phyloP scores from a whole-genome alignment of 2,888 invertebrate species.

The Folsomia manolachei region DNA sequence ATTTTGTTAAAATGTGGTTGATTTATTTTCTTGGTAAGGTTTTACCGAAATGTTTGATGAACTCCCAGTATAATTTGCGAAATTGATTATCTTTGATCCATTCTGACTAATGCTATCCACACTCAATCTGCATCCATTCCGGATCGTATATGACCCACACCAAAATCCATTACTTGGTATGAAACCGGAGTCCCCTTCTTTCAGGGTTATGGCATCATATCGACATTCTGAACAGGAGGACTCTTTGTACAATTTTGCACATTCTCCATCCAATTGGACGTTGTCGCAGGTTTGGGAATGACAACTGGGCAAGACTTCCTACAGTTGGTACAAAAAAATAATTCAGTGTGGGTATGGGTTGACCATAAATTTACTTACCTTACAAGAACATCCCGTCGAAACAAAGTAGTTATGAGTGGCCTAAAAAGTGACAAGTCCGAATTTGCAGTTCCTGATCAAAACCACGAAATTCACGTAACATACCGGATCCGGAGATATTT shows the following conservation, averaged over 20 bases:
- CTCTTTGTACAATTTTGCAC: slow-evolving; percentile 19
- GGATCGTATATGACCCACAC: slow-evolving; percentile 5
- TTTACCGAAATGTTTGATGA: slow-evolving; percentile 6
- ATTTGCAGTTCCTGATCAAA: not conserved
- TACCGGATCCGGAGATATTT: not conserved
- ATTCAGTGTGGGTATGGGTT: too few species aligned
- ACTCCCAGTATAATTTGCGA: not conserved
- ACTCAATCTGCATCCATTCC: slow-evolving; percentile 14
- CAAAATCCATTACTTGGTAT: slow-evolving; percentile 19
- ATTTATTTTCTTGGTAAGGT: too few species aligned
- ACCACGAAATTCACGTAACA: not conserved
- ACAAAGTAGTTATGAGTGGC: slow-evolving; percentile 14
- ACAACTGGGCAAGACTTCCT: too few species aligned
- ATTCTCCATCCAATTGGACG: slow-evolving; percentile 21
- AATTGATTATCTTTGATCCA: not conserved
- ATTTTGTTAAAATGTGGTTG: too few species aligned
- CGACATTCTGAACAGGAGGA: slow-evolving; percentile 14
- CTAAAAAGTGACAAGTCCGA: slow-evolving; percentile 4
- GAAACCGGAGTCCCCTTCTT: not conserved
- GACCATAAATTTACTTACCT: slow-evolving; percentile 15
- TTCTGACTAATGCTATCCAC: not conserved
- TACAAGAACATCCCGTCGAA: slow-evolving; percentile 19
- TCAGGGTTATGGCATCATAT: slow-evolving; percentile 4
- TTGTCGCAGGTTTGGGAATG: too few species aligned
- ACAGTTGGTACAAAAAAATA: too few species aligned